Conservation (phyloP, 2,113 vertebrate species). For the Fukomys damarensis region DNA sequence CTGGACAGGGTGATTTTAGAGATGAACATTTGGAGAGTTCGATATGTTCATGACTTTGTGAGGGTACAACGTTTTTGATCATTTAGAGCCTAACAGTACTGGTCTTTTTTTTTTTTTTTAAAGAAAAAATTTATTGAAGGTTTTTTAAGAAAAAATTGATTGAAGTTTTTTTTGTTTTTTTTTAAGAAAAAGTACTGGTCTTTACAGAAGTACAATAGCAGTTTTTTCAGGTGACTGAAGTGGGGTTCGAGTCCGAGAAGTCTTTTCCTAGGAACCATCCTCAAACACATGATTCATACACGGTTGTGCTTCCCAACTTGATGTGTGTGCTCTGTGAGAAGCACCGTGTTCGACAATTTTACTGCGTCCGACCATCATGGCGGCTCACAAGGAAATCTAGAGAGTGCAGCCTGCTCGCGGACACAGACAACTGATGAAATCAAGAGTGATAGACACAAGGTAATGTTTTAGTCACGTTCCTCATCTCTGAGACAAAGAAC, state of each 20-base stretch:
- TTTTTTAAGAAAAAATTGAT: too few species aligned
- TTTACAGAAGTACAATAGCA: too few species aligned
- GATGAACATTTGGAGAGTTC: not conserved
- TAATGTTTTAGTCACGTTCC: not conserved
- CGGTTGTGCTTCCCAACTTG: not conserved
- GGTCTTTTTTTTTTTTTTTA: too few species aligned
- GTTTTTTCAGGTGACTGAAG: not conserved
- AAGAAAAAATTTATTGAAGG: too few species aligned
- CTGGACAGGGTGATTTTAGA: not conserved
- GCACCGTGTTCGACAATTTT: not conserved
- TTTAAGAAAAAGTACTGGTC: too few species aligned
- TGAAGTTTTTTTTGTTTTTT: too few species aligned
- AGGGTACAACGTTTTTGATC: rapidly evolving
- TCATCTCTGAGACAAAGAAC: not conserved
- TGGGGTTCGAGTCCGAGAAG: not conserved
- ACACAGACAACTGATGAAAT: not conserved
- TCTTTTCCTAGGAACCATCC: not conserved
- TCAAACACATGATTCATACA: not conserved
- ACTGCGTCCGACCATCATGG: not conserved
- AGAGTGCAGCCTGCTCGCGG: not conserved
- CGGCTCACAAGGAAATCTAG: not conserved
- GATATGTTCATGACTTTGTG: not conserved
- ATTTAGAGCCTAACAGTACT: not conserved
- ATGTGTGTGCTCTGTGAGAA: not conserved
- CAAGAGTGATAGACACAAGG: not conserved